phyloP scores from a whole-genome alignment of 2,797 vertebrate species.

The Myiotriccus ornatus region DNA sequence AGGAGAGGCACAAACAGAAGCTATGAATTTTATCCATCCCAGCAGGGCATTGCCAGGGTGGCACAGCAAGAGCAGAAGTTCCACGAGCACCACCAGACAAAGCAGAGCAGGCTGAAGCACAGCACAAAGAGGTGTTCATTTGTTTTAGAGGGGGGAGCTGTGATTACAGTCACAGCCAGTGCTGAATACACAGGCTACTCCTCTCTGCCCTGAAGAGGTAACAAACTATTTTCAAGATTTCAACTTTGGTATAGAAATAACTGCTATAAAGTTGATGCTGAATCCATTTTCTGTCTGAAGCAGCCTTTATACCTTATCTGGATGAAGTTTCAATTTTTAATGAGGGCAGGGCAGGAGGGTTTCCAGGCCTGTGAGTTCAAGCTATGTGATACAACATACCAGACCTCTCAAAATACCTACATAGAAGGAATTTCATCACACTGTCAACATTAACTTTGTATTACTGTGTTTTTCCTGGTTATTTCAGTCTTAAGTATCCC shows the following conservation, averaged over 20 bases:
- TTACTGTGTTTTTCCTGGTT: background rate
- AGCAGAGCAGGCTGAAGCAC: background rate
- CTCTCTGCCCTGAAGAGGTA: background rate
- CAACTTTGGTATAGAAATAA: background rate
- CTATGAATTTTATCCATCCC: background rate
- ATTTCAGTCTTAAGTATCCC: background rate
- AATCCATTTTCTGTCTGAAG: background rate
- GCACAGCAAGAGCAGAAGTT: background rate
- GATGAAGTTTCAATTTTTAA: slow-evolving; percentile 50
- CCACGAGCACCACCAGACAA: background rate
- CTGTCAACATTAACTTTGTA: background rate
- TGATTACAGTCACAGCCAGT: background rate
- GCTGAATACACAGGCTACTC: background rate
- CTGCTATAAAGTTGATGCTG: background rate
- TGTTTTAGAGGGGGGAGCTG: background rate
- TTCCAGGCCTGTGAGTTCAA: slow-evolving; percentile 44
- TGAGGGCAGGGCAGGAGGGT: slow-evolving; percentile 45
- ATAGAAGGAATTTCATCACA: slow-evolving; percentile 6
- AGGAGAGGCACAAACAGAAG: background rate
- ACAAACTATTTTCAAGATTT: background rate
- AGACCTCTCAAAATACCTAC: slow-evolving; percentile 32
- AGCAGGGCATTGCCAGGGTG: background rate
- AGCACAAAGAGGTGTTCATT: background rate
- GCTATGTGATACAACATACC: slow-evolving; percentile 32
- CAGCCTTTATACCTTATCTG: slow-evolving; percentile 22